phyloP scores from a whole-genome alignment of 2,888 invertebrate species.

The Lysandra coridon region DNA sequence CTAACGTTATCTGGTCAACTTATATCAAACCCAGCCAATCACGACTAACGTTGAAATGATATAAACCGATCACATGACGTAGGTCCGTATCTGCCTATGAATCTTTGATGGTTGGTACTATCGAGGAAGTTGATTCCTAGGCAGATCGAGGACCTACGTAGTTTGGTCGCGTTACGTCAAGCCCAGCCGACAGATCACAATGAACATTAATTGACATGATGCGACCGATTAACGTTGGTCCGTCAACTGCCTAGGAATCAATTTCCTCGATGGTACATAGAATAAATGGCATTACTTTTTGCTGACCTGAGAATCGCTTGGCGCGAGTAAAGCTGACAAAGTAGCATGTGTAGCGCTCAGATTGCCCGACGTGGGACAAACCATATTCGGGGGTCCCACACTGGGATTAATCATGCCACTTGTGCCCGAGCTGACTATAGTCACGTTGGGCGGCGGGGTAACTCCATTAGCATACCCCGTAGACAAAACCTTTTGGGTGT shows the following conservation, averaged over 20 bases:
- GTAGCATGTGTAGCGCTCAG: slow-evolving; percentile 76
- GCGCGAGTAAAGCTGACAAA: slow-evolving; percentile 67
- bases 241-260: too few relatives aligned
- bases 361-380: slow-evolving; percentile 64
- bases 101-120: not conserved
- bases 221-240: too few relatives aligned
- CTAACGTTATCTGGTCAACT: not conserved
- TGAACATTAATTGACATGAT: too few relatives aligned
- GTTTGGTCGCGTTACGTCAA: too few relatives aligned
- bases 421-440: slow-evolving; percentile 72
- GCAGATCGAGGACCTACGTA: too few relatives aligned
- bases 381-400: slow-evolving; percentile 54
- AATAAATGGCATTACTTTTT: slow-evolving; percentile 37
- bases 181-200: too few relatives aligned
- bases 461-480: slow-evolving; percentile 72
- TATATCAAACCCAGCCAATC: not conserved
- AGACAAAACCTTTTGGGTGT: slow-evolving; percentile 72
- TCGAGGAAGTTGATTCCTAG: too few relatives aligned
- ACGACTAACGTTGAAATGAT: too few relatives aligned
- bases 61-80: not conserved
- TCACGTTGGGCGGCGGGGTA: slow-evolving; percentile 71
- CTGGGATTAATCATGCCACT: slow-evolving; percentile 56
- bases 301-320: slow-evolving; percentile 48
- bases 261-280: too few relatives aligned
- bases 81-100: not conserved